phyloP scores from a whole-genome alignment of 1,140 invertebrate species.

The Triops longicaudatus region DNA sequence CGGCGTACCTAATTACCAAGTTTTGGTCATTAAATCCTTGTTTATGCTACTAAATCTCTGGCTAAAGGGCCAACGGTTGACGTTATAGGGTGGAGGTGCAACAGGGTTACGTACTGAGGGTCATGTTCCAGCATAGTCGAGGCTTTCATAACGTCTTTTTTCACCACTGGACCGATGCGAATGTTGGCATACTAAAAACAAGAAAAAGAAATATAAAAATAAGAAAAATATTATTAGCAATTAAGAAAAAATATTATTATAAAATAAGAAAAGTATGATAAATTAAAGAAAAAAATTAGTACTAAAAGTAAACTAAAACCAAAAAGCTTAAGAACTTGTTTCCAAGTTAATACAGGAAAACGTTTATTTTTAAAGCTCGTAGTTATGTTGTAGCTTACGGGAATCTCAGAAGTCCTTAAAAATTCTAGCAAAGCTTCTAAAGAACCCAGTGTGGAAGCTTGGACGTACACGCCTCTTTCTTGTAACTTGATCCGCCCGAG shows the following conservation, averaged over 20 bases:
- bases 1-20: slow-evolving; percentile 63
- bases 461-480: slow-evolving; percentile 92
- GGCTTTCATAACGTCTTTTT: slow-evolving; percentile 98
- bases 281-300: no score
- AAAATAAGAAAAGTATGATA: no score
- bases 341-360: no score
- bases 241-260: no score
- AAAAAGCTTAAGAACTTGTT: no score
- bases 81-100: slow-evolving; percentile 13
- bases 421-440: slow-evolving; percentile 96
- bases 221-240: background rate
- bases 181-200: slow-evolving; percentile 83
- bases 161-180: slow-evolving; percentile 97
- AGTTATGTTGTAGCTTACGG: slow-evolving; percentile 52
- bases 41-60: background rate
- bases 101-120: slow-evolving; percentile 65
- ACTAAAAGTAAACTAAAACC: no score
- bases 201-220: background rate
- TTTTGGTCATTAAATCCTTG: background rate
- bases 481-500: slow-evolving; percentile 85
- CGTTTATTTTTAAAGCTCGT: background rate
- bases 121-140: slow-evolving; percentile 99
- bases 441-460: slow-evolving; percentile 96
- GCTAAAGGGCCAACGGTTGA: background rate
- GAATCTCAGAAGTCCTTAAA: slow-evolving; percentile 88